Conservation (phyloP, 2,113 vertebrate genomes). For the Blennius ocellaris region DNA sequence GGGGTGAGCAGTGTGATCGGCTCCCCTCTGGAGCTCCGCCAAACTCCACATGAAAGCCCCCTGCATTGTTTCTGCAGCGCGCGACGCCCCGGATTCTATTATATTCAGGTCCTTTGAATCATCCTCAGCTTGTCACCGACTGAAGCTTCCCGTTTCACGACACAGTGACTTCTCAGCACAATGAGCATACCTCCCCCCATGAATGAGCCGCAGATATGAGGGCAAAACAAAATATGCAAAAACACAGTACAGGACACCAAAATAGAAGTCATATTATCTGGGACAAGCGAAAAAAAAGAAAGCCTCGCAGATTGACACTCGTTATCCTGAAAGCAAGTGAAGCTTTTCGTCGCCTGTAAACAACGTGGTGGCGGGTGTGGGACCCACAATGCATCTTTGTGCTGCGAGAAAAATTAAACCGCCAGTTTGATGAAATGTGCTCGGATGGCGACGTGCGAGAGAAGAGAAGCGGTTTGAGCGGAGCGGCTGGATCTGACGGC, state of each 20-base stretch:
- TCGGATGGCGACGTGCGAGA: no score
- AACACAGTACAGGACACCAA: conserved; percentile 13
- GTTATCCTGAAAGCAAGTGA: conserved; percentile 29
- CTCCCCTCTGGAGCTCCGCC: no score
- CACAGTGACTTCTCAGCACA: neutral
- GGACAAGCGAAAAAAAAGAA: conserved; percentile 20
- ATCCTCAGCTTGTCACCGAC: neutral
- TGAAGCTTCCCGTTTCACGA: neutral
- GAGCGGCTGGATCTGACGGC: no score
- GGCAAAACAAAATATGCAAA: neutral
- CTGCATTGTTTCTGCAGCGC: neutral
- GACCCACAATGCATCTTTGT: conserved; percentile 18
- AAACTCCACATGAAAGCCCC: neutral
- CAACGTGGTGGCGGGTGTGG: conserved; percentile 35
- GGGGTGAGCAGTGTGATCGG: no score
- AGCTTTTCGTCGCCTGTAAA: conserved; percentile 26
- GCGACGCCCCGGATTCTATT: neutral
- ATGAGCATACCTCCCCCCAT: neutral
- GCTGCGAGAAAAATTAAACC: conserved; percentile 29
- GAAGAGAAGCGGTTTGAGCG: no score
- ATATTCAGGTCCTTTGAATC: neutral
- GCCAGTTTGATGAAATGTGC: conserved; percentile 19
- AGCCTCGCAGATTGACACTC: conserved; percentile 39
- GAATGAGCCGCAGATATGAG: neutral
- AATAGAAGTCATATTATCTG: conserved; percentile 41